Evolutionary conservation across 2,113 vertebrate species (phyloP).

Genomic region (Callospermophilus lateralis): DNA sequence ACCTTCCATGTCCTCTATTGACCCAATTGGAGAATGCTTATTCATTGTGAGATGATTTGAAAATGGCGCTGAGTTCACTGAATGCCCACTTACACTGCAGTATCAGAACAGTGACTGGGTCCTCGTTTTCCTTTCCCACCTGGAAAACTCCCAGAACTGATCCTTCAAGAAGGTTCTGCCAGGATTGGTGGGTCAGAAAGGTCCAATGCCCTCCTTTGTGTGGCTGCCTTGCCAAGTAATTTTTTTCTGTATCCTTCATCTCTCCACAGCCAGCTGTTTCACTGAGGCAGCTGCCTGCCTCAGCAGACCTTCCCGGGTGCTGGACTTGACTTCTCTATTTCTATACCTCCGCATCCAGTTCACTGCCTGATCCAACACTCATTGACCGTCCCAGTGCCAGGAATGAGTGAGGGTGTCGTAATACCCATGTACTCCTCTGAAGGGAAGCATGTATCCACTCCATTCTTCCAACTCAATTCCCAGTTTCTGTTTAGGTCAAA

Average conservation of each 20-base stretch:
- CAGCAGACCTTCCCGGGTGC: background rate
- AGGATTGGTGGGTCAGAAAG: background rate
- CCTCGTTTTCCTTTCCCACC: background rate
- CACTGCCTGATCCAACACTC: background rate
- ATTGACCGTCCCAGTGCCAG: background rate
- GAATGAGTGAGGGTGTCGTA: background rate
- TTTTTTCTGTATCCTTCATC: background rate
- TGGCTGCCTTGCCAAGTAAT: background rate
- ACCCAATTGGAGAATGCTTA: background rate
- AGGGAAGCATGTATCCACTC: background rate
- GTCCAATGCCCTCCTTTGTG: background rate
- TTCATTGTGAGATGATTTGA: constrained; percentile 10
- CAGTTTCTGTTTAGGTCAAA: background rate
- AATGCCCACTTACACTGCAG: background rate
- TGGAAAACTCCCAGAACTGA: background rate
- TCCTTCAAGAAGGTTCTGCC: background rate
- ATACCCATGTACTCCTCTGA: background rate
- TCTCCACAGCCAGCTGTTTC: background rate
- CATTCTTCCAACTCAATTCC: background rate
- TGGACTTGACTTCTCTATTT: background rate
- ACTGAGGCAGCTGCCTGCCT: background rate
- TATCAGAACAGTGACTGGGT: background rate
- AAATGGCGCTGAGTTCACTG: background rate
- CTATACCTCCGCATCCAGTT: background rate
- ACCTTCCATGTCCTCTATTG: background rate